Percentiles rank a stretch among this genome's conserved stretches.
Evolutionary conservation across 2,888 invertebrate species (phyloP).

Genomic region (Boloria selene): DNA sequence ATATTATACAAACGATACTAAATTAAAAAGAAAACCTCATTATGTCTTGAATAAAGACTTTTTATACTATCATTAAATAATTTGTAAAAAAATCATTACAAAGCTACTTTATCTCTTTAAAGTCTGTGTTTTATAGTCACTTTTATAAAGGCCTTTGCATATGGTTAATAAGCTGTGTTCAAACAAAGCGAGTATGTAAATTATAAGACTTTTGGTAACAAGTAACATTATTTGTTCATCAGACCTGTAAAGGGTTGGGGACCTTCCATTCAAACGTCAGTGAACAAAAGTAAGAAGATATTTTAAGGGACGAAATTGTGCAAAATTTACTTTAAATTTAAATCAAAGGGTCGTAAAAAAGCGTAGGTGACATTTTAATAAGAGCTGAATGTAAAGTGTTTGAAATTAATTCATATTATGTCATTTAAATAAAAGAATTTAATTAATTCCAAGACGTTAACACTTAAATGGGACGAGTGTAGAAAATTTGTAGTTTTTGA

Average conservation of each 20-base stretch:
- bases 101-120: not conserved
- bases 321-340: not conserved
- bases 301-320: not conserved
- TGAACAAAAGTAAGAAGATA: conserved; percentile 14
- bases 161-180: not conserved
- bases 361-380: too few species aligned
- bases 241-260: conserved; percentile 12
- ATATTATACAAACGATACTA: too few species aligned
- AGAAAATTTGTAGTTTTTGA: too few species aligned
- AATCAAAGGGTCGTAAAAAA: too few species aligned
- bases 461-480: too few species aligned
- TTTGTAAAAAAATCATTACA: not conserved
- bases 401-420: too few species aligned
- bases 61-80: not conserved
- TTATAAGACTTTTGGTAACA: conserved; percentile 6
- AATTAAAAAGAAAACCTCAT: too few species aligned
- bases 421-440: too few species aligned
- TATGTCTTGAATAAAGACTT: too few species aligned
- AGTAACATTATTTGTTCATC: conserved; percentile 6
- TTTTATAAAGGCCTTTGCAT: conserved; percentile 1
- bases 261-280: conserved; percentile 24
- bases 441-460: too few species aligned
- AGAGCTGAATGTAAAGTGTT: too few species aligned
- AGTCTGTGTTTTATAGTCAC: not conserved
- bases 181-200: conserved; percentile 8